Evolutionary conservation across 2,888 invertebrate genomes (phyloP), one percentile per base, ranked within the genome.

Genomic region (Lasioglossum oenotherae): DNA sequence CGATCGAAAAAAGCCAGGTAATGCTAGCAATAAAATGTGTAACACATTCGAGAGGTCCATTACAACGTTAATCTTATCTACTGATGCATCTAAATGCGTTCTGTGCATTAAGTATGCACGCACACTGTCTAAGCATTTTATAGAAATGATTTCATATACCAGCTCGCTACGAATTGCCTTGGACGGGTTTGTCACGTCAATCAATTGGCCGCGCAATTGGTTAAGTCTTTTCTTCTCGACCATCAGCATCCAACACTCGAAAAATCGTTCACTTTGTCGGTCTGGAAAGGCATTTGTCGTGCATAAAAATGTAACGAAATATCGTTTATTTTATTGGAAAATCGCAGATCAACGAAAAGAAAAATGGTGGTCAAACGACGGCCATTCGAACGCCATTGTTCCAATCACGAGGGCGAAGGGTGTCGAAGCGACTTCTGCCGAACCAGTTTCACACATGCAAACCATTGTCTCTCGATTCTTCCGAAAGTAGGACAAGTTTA

Each of bases 401-500:
- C 77, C 77, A 12, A 38, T 76, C 64, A 74, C 78, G 81, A 23
- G 16, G 35, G 31, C 41, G 41, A 82, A 87, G 81, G 84, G 78
- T 86, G 82, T 88, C 82, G 82, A 78, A 81, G 76, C 75, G 69
- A 80, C 82, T 78, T 69, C 72, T n/a, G 77, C 35, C 67, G 83
- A 82, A 80, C 85, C 82, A 88, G 85, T 89, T 89, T 85, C 60
- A 73, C 53, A 74, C 44, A 60, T 75, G 75, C 78, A 79, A 60
- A 80, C 78, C 77, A 69, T 80, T 69, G 75, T 78, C 82, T 71
- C 74, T 0, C 31, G 85, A 85, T 84, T 85, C 89, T 89, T 87
- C 90, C 82, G 88, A 92, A 92, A 92, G 92, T 92, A 86, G 92
- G 92, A 87, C 92, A 90, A 92, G 87, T 90, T 92, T 92, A 92